These are phyloP conservation scores for Bombyx huttoni DNA, from an alignment of 2,888 invertebrate species.

Conservation along the genomic window DNA sequence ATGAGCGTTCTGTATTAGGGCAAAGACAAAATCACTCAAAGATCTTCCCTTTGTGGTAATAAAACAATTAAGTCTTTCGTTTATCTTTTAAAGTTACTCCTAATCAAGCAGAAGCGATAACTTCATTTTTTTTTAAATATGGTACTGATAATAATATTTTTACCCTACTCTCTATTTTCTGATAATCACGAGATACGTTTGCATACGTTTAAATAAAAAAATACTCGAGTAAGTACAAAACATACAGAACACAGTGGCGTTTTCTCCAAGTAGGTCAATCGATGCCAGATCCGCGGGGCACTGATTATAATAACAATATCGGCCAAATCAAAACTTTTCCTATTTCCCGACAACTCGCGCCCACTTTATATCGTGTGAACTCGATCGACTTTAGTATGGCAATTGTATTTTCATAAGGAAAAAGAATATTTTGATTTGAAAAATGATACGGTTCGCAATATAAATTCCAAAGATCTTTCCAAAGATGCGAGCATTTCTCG, in stretches of 20 bases:
- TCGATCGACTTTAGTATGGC: background rate
- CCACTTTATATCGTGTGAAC: constrained; percentile 3
- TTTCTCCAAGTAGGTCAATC: constrained; percentile 45
- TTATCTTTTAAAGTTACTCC: too few relatives aligned
- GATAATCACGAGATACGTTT: background rate
- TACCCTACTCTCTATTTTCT: too few relatives aligned
- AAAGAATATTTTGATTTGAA: background rate
- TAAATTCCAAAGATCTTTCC: too few relatives aligned
- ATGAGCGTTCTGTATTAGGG: too few relatives aligned
- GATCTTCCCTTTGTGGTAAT: too few relatives aligned
- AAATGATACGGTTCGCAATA: too few relatives aligned
- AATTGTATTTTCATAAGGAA: background rate
- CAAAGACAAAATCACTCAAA: too few relatives aligned
- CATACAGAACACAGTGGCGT: constrained; percentile 7
- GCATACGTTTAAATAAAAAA: background rate
- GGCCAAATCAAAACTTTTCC: constrained; percentile 20
- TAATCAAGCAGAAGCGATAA: too few relatives aligned
- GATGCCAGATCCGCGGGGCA: constrained; percentile 25
- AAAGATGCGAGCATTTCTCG: too few relatives aligned
- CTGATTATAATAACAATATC: constrained; percentile 34
- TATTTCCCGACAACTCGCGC: constrained; percentile 8
- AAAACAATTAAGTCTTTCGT: too few relatives aligned
- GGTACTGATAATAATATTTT: too few relatives aligned
- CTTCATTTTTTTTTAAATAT: too few relatives aligned
- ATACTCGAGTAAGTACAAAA: background rate